phyloP scores from a whole-genome alignment of 2,797 vertebrate genomes.

The Amblyraja radiata region DNA sequence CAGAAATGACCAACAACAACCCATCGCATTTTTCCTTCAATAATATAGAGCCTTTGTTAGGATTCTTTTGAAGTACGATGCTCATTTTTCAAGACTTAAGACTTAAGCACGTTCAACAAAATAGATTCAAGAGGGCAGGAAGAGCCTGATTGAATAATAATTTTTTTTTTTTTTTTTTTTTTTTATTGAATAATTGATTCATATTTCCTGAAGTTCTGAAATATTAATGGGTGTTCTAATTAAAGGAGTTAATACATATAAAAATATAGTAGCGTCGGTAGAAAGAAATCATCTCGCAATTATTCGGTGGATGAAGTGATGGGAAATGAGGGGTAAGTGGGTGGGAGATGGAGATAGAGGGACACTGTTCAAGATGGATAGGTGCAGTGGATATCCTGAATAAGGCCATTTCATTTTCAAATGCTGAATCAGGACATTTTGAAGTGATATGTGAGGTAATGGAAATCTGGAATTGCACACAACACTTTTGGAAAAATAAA shows the following conservation, averaged over 20 bases:
- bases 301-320: background rate
- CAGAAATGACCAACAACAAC: background rate
- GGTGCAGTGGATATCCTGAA: background rate
- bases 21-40: background rate
- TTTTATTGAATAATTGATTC: background rate
- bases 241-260: background rate
- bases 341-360: background rate
- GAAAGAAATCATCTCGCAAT: background rate
- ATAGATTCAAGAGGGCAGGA: background rate
- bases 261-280: background rate
- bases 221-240: background rate
- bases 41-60: background rate
- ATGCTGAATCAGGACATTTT: background rate
- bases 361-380: no score
- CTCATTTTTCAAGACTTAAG: background rate
- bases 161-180: no score
- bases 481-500: background rate
- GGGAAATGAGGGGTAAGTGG: background rate
- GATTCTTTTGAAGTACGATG: background rate
- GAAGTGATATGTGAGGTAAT: background rate
- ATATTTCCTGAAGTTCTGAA: background rate
- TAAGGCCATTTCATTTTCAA: background rate
- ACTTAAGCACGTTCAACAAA: background rate
- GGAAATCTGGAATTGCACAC: background rate
- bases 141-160: background rate